phyloP scores from a whole-genome alignment of 2,797 vertebrate species.

The Darevskia mixta region DNA sequence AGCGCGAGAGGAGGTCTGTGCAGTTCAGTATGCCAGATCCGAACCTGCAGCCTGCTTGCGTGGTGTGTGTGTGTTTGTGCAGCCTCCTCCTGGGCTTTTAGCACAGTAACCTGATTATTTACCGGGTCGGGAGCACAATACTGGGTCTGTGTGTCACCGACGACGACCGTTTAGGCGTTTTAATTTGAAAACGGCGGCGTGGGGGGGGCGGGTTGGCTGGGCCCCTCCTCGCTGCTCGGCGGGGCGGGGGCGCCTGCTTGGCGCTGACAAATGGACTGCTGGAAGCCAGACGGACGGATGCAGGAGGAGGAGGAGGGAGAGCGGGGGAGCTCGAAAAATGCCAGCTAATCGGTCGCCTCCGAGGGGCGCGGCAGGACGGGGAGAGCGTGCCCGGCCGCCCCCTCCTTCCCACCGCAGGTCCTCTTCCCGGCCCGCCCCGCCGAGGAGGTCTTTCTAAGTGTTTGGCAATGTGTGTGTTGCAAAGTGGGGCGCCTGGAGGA shows the following conservation, averaged over 20 bases:
- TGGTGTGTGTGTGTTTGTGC: not conserved
- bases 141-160: slow-evolving; percentile 43
- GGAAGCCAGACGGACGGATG: not conserved
- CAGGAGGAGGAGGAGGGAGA: not conserved
- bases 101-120: slow-evolving; percentile 25
- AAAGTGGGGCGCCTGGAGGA: not conserved
- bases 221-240: too few species aligned
- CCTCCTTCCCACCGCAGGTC: not conserved
- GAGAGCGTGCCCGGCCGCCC: too few species aligned
- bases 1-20: not conserved
- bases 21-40: not conserved
- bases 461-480: not conserved
- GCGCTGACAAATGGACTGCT: slow-evolving; percentile 8
- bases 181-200: not conserved
- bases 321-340: not conserved
- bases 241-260: not conserved
- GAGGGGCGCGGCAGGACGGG: slow-evolving; percentile 1
- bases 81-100: not conserved
- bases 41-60: not conserved
- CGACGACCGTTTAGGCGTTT: not conserved
- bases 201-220: not conserved
- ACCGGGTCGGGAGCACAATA: slow-evolving; percentile 11
- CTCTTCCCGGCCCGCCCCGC: not conserved
- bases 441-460: not conserved
- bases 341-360: not conserved